These are phyloP conservation scores for Arge pagana DNA, from an alignment of 2,888 invertebrate species.

Conservation along the genomic window DNA sequence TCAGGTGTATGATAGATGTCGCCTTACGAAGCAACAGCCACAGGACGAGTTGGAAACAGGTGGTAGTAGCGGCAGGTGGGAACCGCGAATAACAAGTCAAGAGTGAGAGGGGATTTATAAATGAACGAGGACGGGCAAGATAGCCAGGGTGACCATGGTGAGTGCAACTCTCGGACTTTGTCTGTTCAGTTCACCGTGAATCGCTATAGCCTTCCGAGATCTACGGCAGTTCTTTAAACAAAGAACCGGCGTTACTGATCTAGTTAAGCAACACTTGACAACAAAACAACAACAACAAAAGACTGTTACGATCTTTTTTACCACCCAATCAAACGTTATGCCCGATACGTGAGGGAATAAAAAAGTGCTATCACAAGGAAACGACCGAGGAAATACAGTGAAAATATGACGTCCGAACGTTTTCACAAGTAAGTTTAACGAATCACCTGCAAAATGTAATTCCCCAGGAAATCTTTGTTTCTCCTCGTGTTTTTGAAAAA, in stretches of 20 bases:
- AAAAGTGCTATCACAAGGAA: too few relatives aligned
- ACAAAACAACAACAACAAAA: too few relatives aligned
- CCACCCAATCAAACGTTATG: too few relatives aligned
- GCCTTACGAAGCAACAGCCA: too few relatives aligned
- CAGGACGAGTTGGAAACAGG: slow-evolving; percentile 8
- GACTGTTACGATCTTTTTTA: too few relatives aligned
- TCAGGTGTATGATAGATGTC: too few relatives aligned
- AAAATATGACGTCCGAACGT: slow-evolving; percentile 54
- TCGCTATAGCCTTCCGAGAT: too few relatives aligned
- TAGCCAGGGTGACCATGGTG: neutral
- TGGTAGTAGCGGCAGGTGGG: neutral
- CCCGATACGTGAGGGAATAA: too few relatives aligned
- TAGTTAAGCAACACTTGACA: too few relatives aligned
- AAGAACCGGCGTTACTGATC: neutral
- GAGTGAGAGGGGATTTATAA: slow-evolving; percentile 37
- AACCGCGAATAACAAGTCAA: slow-evolving; percentile 1
- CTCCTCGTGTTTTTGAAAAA: slow-evolving; percentile 5
- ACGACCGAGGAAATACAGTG: too few relatives aligned
- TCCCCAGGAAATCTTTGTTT: slow-evolving; percentile 7
- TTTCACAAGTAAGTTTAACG: slow-evolving; percentile 52
- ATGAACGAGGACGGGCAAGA: slow-evolving; percentile 27
- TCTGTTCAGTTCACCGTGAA: slow-evolving; percentile 31
- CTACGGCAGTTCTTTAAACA: neutral
- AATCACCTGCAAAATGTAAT: too few relatives aligned
- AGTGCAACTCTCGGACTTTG: slow-evolving; percentile 15